Evolutionary conservation across 2,797 vertebrate genomes (phyloP).

Genomic region (Geotrypetes seraphini): DNA sequence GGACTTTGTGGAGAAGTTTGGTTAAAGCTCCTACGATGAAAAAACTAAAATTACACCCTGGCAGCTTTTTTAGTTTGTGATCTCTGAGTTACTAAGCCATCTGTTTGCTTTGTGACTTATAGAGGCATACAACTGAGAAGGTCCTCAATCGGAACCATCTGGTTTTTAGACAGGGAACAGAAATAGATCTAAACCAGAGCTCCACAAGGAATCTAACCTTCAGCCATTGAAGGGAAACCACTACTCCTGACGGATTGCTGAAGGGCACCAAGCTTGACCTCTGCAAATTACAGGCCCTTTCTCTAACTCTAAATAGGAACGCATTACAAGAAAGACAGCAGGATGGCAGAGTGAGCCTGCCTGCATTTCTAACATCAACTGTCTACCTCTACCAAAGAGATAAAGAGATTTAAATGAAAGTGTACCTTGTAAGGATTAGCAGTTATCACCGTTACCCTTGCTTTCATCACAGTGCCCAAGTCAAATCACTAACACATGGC

Average conservation of each 20-base stretch:
- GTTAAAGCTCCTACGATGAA: conserved; percentile 7
- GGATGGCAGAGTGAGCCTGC: no score
- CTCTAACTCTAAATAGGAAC: background rate
- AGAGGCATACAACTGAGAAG: conserved; percentile 22
- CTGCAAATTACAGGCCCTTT: background rate
- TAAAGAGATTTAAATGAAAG: no score
- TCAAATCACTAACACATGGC: no score
- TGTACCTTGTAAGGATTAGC: no score
- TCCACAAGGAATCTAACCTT: conserved; percentile 26
- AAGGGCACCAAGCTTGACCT: background rate
- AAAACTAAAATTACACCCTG: conserved; percentile 1
- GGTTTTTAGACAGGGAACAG: conserved; percentile 42
- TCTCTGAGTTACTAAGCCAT: conserved; percentile 26
- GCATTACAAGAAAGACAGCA: no score
- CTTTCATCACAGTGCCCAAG: no score
- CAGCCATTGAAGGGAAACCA: conserved; percentile 21
- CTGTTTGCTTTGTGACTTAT: conserved; percentile 35
- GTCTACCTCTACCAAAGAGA: no score
- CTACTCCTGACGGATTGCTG: conserved; percentile 3
- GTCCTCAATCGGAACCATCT: conserved; percentile 40
- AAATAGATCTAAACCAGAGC: conserved; percentile 41
- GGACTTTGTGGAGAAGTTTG: background rate
- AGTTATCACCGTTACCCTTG: no score
- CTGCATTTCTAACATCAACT: no score
- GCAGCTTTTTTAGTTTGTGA: conserved; percentile 19